phyloP scores from a whole-genome alignment of 2,888 invertebrate genomes.

The Criorhina ranunculi region DNA sequence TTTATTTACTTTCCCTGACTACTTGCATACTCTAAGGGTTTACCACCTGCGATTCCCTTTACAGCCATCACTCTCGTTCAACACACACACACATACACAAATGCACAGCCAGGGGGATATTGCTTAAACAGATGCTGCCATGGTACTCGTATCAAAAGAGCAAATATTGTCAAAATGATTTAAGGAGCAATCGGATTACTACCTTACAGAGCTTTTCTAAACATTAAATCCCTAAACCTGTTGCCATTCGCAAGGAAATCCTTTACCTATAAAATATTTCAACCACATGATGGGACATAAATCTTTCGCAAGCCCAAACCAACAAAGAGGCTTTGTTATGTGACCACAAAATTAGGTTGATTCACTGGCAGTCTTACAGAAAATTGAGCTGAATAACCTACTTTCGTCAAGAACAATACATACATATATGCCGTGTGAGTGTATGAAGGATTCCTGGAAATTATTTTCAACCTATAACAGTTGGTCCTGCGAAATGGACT shows the following conservation, averaged over 20 bases:
- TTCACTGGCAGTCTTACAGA: conserved; percentile 34
- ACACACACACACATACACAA: not conserved
- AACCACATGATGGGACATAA: conserved; percentile 38
- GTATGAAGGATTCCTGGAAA: conserved; percentile 11
- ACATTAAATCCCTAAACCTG: conserved; percentile 27
- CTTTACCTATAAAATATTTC: not conserved
- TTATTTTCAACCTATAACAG: not conserved
- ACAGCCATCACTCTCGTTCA: too few relatives aligned
- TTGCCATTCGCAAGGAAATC: conserved; percentile 15
- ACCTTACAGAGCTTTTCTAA: conserved; percentile 4
- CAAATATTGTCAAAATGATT: conserved; percentile 42
- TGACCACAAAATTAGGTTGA: conserved; percentile 55
- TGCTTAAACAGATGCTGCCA: not conserved
- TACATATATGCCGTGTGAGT: too few relatives aligned
- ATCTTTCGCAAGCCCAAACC: conserved; percentile 13
- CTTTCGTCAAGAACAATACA: conserved; percentile 12
- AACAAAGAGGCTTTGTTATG: conserved; percentile 25
- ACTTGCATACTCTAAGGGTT: too few relatives aligned
- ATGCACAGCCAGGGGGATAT: not conserved
- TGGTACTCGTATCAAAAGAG: not conserved
- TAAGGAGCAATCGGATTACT: conserved; percentile 30
- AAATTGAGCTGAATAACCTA: conserved; percentile 33
- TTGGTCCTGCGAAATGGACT: not conserved
- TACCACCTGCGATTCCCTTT: too few relatives aligned
- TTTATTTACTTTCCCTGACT: too few relatives aligned